Evolutionary conservation across 2,113 vertebrate species (phyloP), one percentile per base, ranked within the genome.

Genomic region (Sapajus apella): DNA sequence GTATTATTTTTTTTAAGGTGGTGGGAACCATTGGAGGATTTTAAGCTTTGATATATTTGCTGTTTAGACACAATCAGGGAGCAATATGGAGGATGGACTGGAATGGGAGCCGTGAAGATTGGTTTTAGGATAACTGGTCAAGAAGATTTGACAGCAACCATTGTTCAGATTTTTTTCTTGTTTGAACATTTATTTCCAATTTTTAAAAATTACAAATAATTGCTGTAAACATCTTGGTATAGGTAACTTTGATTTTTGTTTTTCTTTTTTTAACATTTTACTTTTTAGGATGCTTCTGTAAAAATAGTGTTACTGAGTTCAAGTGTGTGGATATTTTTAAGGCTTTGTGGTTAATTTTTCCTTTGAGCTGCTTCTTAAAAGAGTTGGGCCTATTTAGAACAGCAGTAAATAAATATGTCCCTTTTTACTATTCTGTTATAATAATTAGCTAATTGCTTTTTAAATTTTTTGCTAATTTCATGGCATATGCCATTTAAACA

Each of bases 271-370:
- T 47, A 80, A 6, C 66, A 21, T 64, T 85, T 58, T 81, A 94
- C 23, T 92, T 92, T 79, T 43, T 92, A 84, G 30, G 16, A 40
- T 86, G 70, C 58, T 94, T 94, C 32, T 55, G 66, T 52, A 85
- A 56, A 73, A 88, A 55, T 66, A 68, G 21, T 95, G 75, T 75
- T 87, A 3, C 16, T 89, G 72, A 18, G 11, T 95, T 86, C 55
- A 94, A 89, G 61, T 35, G 21, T 97, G 3, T 64, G 66, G 27
- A 7, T 45, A 45, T 45, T 45, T 45, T 45, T 45, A 45, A 45
- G 45, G 45, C 7, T 72, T 92, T 27, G 83, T 89, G 56, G 80
- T 90, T 61, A 68, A 55, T 79, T 96, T 83, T 97, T 86, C 61
- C 7, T 61, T 64, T 66, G 84, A 20, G 12, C 21, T 64, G 21